phyloP scores from a whole-genome alignment of 2,888 invertebrate species.

The Leptothorax acervorum region DNA sequence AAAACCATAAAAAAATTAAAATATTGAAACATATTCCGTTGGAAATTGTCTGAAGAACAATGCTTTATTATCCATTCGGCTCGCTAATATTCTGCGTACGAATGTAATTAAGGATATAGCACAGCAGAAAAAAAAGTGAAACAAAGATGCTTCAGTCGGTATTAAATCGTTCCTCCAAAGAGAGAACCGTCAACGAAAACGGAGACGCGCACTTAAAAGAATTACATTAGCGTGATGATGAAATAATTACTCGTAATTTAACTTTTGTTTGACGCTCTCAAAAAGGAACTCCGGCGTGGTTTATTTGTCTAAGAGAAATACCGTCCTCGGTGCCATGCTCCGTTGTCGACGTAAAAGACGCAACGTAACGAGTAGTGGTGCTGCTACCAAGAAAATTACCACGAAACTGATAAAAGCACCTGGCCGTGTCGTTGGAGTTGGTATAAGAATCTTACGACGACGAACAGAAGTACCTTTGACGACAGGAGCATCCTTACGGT shows the following conservation, averaged over 20 bases:
- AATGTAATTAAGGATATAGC: neutral
- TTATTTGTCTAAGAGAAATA: conserved; percentile 34
- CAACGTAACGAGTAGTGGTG: conserved; percentile 27
- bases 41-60: neutral
- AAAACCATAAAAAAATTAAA: neutral
- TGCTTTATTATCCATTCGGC: neutral
- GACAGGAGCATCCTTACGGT: conserved; percentile 34
- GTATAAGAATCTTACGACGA: conserved; percentile 37
- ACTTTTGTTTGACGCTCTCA: conserved; percentile 35
- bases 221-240: conserved; percentile 40
- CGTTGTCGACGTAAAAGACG: conserved; percentile 40
- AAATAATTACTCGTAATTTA: conserved; percentile 52
- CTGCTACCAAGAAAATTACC: conserved; percentile 47
- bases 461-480: conserved; percentile 47
- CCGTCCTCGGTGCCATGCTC: neutral
- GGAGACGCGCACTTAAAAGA: conserved; percentile 1
- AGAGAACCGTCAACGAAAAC: neutral
- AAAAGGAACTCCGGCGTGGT: neutral
- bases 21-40: neutral
- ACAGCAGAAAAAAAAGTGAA: neutral
- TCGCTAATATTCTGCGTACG: neutral
- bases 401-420: conserved; percentile 53
- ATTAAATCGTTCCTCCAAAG: neutral
- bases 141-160: neutral
- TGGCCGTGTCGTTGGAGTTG: conserved; percentile 34